Evolutionary conservation across 30 jellyfish, hydroid and myxozoan species (phyloP).

Genomic region (Pseudorhiza aurosa): DNA sequence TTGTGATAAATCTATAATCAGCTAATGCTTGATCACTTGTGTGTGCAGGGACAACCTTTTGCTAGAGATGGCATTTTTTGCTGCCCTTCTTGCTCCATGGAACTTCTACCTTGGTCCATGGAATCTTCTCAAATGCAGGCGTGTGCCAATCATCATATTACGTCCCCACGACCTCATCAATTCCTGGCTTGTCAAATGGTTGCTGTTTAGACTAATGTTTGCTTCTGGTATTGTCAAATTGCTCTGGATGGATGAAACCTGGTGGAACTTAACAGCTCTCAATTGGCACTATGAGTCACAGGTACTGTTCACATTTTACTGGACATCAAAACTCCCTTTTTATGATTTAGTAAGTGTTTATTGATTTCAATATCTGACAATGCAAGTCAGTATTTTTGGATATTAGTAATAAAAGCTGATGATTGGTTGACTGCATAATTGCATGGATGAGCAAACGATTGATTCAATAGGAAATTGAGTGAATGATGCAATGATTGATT

Average conservation of each 20-base stretch:
- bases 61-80: constrained; percentile 63
- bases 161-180: constrained; percentile 50
- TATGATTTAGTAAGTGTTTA: not conserved
- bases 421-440: too few species aligned
- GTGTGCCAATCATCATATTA: not conserved
- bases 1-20: too few species aligned
- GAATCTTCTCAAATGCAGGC: constrained; percentile 44
- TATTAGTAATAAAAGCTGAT: too few species aligned
- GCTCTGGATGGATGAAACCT: constrained; percentile 76
- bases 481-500: too few species aligned
- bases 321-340: not conserved
- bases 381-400: too few species aligned
- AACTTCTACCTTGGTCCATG: constrained; percentile 70
- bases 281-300: constrained; percentile 76
- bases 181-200: constrained; percentile 72
- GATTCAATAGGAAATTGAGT: too few species aligned
- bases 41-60: constrained; percentile 64
- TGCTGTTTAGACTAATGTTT: constrained; percentile 68
- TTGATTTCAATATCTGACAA: too few species aligned
- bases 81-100: constrained; percentile 72
- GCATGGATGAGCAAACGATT: too few species aligned
- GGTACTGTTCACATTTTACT: constrained; percentile 20
- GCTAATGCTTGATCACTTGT: too few species aligned
- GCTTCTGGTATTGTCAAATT: constrained; percentile 70
- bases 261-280: constrained; percentile 81